These are phyloP conservation scores for Excalfactoria chinensis DNA, from an alignment of 2,113 vertebrate species.

Conservation along the genomic window DNA sequence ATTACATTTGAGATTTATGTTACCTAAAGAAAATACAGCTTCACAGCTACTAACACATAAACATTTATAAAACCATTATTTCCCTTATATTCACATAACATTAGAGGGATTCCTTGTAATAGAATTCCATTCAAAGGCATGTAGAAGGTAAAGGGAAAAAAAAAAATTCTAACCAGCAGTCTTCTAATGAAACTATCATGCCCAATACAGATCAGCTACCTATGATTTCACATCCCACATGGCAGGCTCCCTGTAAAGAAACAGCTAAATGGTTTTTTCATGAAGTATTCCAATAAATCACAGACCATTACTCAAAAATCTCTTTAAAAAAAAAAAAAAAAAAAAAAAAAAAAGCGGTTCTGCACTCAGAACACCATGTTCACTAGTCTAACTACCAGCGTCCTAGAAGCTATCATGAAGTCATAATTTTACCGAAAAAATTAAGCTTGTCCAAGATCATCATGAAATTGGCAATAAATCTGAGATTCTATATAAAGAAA, in stretches of 20 bases:
- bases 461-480: conserved; percentile 26
- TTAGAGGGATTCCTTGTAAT: neutral
- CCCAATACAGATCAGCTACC: conserved; percentile 33
- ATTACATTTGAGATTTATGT: conserved; percentile 15
- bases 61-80: conserved; percentile 11
- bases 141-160: neutral
- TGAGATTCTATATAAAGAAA: conserved; percentile 43
- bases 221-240: conserved; percentile 43
- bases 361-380: neutral
- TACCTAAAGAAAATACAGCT: neutral
- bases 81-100: neutral
- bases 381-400: neutral
- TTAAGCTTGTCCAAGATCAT: neutral
- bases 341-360: neutral
- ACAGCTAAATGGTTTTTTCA: conserved; percentile 13
- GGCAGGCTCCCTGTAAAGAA: conserved; percentile 11
- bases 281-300: conserved; percentile 38
- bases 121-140: neutral
- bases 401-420: neutral
- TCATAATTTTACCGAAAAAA: conserved; percentile 31
- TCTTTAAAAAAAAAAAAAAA: neutral
- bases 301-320: conserved; percentile 25
- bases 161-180: conserved; percentile 11
- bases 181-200: conserved; percentile 29
- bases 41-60: conserved; percentile 8